phyloP scores from a whole-genome alignment of 2,113 vertebrate genomes.

The Pygoscelis antarcticus region DNA sequence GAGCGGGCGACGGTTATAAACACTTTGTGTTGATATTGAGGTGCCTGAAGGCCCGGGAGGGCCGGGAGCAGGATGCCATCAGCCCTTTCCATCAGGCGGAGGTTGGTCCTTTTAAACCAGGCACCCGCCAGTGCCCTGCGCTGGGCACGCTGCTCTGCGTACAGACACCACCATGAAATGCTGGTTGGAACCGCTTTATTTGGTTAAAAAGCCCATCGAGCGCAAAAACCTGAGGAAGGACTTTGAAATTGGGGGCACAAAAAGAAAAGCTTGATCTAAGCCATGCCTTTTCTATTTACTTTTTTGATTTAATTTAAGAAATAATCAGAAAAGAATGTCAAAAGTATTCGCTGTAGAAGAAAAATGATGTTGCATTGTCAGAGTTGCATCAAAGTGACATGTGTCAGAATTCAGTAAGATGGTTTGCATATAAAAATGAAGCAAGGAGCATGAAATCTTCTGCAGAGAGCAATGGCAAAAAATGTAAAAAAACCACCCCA shows the following conservation, averaged over 20 bases:
- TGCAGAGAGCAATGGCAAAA: background rate
- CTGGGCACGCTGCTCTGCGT: background rate
- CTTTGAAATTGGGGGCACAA: background rate
- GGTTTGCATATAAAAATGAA: background rate
- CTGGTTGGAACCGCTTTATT: background rate
- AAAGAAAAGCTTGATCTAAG: background rate
- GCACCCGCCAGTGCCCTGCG: background rate
- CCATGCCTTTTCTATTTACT: background rate
- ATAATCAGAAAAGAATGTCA: background rate
- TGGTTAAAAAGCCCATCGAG: background rate
- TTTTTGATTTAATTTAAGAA: background rate
- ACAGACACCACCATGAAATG: background rate
- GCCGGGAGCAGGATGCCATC: background rate
- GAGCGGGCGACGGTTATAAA: background rate
- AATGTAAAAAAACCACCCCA: background rate
- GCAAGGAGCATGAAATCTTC: background rate
- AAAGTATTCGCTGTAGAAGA: background rate
- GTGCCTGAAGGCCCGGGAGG: background rate
- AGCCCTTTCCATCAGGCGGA: background rate
- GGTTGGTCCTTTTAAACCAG: background rate
- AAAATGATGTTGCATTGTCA: background rate
- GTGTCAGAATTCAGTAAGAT: background rate
- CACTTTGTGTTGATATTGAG: background rate
- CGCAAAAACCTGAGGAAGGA: background rate
- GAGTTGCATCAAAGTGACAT: background rate